Percentiles rank a stretch among this genome's conserved stretches.
Evolutionary conservation across 2,113 vertebrate species (phyloP).

Genomic region (Glareola pratincola): DNA sequence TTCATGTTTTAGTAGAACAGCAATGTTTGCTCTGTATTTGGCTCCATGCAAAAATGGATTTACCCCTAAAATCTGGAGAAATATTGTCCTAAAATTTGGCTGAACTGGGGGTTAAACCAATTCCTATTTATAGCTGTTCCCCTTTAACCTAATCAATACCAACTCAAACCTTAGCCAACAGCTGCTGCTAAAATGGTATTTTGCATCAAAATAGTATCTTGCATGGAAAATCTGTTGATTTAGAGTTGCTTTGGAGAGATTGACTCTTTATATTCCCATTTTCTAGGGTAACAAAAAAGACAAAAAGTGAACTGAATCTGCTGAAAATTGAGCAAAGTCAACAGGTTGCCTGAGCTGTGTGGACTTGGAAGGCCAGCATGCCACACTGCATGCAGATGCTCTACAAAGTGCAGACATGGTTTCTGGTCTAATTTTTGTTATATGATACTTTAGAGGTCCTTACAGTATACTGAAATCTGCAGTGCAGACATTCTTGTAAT

Average conservation of each 20-base stretch:
- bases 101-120: neutral
- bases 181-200: neutral
- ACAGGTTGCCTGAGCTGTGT: neutral
- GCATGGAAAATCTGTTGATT: neutral
- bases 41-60: neutral
- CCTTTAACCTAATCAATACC: neutral
- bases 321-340: neutral
- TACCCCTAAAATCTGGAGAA: neutral
- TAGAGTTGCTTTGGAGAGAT: neutral
- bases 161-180: neutral
- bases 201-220: neutral
- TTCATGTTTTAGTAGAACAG: neutral
- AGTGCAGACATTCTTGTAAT: neutral
- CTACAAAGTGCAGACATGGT: neutral
- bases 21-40: neutral
- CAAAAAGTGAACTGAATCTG: neutral
- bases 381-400: fast-evolving
- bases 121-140: neutral
- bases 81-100: fast-evolving
- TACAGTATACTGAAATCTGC: neutral
- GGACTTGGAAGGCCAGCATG: neutral
- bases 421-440: neutral
- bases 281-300: neutral
- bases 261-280: neutral
- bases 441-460: neutral